These are phyloP conservation scores for Gallinago solitaria DNA, from an alignment of 2,797 vertebrate genomes.

Conservation along the genomic window DNA sequence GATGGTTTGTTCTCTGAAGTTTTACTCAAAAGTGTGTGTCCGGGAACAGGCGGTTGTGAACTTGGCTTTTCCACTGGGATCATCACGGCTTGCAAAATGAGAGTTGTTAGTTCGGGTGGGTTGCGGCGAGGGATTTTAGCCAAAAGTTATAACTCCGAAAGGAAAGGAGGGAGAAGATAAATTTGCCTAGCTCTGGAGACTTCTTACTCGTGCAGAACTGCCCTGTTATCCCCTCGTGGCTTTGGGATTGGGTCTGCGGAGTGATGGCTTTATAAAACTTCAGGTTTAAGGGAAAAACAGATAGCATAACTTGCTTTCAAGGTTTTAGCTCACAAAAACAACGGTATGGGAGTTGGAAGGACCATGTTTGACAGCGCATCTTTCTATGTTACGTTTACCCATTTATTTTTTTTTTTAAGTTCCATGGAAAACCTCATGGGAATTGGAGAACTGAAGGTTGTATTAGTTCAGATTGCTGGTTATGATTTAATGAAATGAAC, in stretches of 20 bases:
- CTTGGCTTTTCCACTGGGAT: background rate
- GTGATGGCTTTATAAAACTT: background rate
- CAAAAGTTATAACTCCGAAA: background rate
- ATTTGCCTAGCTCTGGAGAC: background rate
- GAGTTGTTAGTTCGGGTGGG: background rate
- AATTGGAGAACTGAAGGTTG: background rate
- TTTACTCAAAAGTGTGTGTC: background rate
- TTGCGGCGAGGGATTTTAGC: background rate
- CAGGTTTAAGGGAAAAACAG: background rate
- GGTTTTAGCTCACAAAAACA: background rate
- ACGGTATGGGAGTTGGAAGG: background rate
- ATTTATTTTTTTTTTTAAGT: background rate
- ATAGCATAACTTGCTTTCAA: background rate
- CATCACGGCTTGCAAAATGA: background rate
- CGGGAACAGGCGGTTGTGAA: background rate
- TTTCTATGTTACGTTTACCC: background rate
- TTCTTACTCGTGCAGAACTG: background rate
- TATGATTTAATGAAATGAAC: background rate
- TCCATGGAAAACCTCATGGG: background rate
- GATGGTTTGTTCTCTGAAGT: background rate
- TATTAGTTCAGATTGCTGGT: background rate
- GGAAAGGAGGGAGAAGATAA: background rate
- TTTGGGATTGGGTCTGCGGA: background rate
- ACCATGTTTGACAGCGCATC: accelerated
- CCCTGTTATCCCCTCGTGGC: background rate